These are phyloP conservation scores for Medauroidea extradentata DNA, from an alignment of 1,140 invertebrate genomes.

Conservation along the genomic window DNA sequence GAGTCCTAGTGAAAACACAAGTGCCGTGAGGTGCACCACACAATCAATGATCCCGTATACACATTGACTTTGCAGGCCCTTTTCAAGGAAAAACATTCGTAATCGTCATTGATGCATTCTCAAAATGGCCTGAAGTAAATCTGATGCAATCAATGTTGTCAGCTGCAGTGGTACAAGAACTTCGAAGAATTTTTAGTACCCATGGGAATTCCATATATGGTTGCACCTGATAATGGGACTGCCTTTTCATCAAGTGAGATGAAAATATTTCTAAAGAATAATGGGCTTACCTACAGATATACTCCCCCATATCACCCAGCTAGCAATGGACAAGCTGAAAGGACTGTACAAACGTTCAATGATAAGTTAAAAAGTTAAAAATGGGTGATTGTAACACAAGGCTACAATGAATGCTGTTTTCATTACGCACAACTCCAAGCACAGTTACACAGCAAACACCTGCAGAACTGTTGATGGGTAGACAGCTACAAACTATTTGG, in stretches of 20 bases:
- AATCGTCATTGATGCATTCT: slow-evolving; percentile 43
- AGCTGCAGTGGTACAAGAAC: background rate
- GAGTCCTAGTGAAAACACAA: too few species aligned
- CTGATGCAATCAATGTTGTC: slow-evolving; percentile 4
- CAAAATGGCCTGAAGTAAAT: slow-evolving; percentile 44
- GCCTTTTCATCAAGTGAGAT: slow-evolving; percentile 32
- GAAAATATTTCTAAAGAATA: slow-evolving; percentile 25
- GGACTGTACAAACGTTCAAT: slow-evolving; percentile 7
- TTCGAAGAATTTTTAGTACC: slow-evolving; percentile 25
- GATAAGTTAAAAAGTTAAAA: too few species aligned
- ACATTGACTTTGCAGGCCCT: slow-evolving; percentile 43
- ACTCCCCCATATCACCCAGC: slow-evolving; percentile 18
- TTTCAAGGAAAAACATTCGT: slow-evolving; percentile 37
- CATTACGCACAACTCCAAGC: too few species aligned
- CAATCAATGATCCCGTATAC: slow-evolving; percentile 8
- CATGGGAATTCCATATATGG: slow-evolving; percentile 21
- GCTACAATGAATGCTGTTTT: too few species aligned
- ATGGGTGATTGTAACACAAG: too few species aligned
- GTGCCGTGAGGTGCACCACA: too few species aligned
- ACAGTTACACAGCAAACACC: too few species aligned
- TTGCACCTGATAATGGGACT: slow-evolving; percentile 32
- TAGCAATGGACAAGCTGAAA: slow-evolving; percentile 34
- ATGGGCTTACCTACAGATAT: slow-evolving; percentile 27
- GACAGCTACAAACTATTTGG: too few species aligned
- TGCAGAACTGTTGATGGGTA: too few species aligned